These are phyloP conservation scores for Sarcophaga peregrina DNA, from an alignment of 1,140 invertebrate species.

Conservation along the genomic window DNA sequence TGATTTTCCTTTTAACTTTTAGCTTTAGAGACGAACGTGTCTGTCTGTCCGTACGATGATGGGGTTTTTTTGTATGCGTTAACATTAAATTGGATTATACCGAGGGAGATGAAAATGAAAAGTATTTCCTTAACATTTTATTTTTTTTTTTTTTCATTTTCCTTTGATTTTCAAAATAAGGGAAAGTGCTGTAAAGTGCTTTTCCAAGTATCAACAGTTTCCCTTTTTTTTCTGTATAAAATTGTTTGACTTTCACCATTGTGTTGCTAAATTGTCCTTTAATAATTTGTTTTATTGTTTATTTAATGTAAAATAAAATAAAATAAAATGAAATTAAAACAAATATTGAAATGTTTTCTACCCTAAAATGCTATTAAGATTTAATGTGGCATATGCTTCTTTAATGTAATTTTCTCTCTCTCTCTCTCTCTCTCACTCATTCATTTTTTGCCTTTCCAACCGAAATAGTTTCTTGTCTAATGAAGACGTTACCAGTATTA, in stretches of 20 bases:
- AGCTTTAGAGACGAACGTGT: no score
- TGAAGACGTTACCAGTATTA: no score
- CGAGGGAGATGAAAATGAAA: neutral
- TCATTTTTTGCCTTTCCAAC: neutral
- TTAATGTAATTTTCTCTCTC: neutral
- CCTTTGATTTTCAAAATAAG: no score
- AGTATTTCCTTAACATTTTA: neutral
- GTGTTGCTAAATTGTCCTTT: slow-evolving; percentile 18
- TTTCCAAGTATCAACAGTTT: slow-evolving; percentile 17
- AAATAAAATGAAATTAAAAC: neutral
- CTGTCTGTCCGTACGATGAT: no score
- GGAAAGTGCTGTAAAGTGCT: neutral
- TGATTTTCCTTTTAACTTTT: slow-evolving; percentile 11
- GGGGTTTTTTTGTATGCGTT: neutral
- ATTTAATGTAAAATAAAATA: slow-evolving; percentile 4
- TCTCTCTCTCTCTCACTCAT: neutral
- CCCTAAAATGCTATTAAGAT: slow-evolving; percentile 20
- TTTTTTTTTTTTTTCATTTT: no score
- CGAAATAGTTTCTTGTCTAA: neutral
- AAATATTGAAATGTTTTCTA: neutral
- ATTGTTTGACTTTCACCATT: neutral
- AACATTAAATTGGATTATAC: slow-evolving; percentile 4
- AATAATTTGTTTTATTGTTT: slow-evolving; percentile 23
- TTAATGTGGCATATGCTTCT: slow-evolving; percentile 39
- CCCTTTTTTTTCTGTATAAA: neutral